Conservation (phyloP, 2,113 vertebrate genomes). For the Dermatemys mawii region DNA sequence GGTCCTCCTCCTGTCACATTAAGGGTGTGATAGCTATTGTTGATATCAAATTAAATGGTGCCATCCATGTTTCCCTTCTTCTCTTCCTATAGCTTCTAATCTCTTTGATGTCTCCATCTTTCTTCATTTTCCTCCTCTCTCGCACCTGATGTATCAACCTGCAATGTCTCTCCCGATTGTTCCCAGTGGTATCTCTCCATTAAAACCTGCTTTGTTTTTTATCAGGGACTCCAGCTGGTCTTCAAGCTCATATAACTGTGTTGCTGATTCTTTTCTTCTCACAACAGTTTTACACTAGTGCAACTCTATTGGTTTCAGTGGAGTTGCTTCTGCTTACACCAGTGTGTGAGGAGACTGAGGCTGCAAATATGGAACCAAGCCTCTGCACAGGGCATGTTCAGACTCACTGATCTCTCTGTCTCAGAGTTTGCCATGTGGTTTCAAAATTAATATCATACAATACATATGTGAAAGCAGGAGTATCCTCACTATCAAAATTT, state of each 20-base stretch:
- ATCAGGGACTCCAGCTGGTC: neutral
- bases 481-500: neutral
- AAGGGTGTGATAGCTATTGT: neutral
- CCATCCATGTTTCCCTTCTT: neutral
- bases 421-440: neutral
- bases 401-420: neutral
- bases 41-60: neutral
- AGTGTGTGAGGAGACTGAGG: neutral
- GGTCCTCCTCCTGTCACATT: neutral
- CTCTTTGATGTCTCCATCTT: neutral
- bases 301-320: neutral
- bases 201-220: neutral
- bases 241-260: neutral
- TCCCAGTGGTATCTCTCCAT: neutral
- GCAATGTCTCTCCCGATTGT: neutral
- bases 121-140: neutral
- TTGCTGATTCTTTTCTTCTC: neutral
- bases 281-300: neutral
- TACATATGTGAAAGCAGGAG: neutral
- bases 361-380: neutral
- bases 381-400: neutral
- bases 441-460: constrained; percentile 4
- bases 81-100: neutral
- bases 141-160: neutral
- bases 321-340: neutral